phyloP scores from a whole-genome alignment of 2,113 vertebrate genomes.

The Canis aureus region DNA sequence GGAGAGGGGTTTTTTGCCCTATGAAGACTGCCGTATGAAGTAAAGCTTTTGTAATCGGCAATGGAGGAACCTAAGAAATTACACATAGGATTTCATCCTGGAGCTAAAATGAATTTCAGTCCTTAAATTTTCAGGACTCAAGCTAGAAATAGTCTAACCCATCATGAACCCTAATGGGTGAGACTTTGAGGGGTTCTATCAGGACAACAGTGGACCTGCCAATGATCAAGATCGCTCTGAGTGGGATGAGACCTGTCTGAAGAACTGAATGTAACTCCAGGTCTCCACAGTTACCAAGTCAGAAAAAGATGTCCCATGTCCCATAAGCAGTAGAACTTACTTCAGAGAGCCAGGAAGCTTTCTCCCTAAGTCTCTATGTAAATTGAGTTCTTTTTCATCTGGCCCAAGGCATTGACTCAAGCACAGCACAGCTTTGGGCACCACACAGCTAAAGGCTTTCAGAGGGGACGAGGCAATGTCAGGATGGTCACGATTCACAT shows the following conservation, averaged over 20 bases:
- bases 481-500: background rate
- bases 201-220: background rate
- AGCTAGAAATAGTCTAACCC: background rate
- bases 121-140: background rate
- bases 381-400: background rate
- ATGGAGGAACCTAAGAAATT: background rate
- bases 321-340: background rate
- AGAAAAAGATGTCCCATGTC: background rate
- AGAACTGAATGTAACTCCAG: background rate
- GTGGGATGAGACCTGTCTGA: background rate
- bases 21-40: background rate
- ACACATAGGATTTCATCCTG: background rate
- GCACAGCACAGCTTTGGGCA: background rate
- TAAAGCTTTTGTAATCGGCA: background rate
- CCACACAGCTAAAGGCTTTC: background rate
- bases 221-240: background rate
- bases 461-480: no score
- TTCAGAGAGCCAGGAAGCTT: background rate
- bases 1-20: background rate
- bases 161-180: background rate
- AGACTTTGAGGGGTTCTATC: background rate
- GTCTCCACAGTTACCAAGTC: background rate
- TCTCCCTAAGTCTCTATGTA: background rate
- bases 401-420: background rate
- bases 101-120: background rate